Evolutionary conservation across 2,888 invertebrate species (phyloP).

Genomic region (Pandemis corylana): DNA sequence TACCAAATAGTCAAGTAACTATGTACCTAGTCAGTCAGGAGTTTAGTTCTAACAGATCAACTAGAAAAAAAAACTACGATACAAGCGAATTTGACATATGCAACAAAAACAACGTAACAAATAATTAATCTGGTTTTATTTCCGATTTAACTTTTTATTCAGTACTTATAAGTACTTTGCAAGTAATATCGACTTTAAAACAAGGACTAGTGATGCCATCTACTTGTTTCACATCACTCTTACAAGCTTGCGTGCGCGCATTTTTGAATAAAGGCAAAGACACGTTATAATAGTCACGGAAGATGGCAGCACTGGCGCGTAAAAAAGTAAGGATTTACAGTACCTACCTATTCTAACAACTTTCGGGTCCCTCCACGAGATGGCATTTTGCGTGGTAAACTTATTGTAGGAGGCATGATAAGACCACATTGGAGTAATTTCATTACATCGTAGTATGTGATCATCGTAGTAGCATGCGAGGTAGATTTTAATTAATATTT

Average conservation of each 20-base stretch:
- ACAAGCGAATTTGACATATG: not conserved
- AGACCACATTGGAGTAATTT: not conserved
- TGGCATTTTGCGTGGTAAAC: slow-evolving; percentile 5
- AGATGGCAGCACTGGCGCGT: slow-evolving; percentile 33
- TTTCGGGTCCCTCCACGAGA: slow-evolving; percentile 1
- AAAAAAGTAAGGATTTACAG: not conserved
- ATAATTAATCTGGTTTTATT: not conserved
- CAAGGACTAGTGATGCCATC: slow-evolving; percentile 8
- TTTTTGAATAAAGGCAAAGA: not conserved
- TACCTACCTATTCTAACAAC: no score
- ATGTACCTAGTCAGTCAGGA: not conserved
- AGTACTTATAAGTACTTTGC: not conserved
- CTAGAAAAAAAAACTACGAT: not conserved
- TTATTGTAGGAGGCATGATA: not conserved
- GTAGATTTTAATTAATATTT: not conserved
- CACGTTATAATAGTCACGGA: not conserved
- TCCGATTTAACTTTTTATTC: not conserved
- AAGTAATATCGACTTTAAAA: not conserved
- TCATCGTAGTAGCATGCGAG: no score
- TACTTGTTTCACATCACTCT: not conserved
- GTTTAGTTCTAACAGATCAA: not conserved
- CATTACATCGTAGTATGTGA: no score
- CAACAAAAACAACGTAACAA: not conserved
- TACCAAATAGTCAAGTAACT: not conserved
- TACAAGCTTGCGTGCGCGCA: not conserved